A percentile compares a stretch with the other conserved stretches of the same genome.
Evolutionary conservation across 2,888 invertebrate genomes (phyloP).

Genomic region (Teleogryllus oceanicus): DNA sequence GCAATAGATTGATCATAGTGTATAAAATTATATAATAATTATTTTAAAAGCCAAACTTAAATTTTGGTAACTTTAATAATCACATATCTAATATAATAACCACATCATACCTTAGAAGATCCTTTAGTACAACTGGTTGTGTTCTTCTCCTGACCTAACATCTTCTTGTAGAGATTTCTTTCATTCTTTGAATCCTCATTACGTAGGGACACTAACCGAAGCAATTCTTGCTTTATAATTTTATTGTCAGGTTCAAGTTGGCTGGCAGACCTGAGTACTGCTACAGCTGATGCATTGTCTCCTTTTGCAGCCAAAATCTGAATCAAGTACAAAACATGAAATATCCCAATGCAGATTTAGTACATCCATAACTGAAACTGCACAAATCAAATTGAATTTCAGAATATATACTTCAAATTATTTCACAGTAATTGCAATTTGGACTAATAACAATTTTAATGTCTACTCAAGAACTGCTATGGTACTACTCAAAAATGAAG

Average conservation of each 20-base stretch:
- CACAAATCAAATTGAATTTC: neutral
- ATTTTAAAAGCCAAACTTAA: neutral
- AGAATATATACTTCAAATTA: no score
- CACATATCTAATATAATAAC: no score
- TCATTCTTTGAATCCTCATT: constrained; percentile 59
- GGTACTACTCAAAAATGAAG: no score
- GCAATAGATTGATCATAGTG: constrained; percentile 18
- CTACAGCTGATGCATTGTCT: constrained; percentile 67
- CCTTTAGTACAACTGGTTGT: constrained; percentile 40
- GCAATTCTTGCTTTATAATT: constrained; percentile 57
- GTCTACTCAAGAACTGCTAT: no score
- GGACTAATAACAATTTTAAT: no score
- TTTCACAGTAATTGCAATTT: no score
- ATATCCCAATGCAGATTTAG: neutral
- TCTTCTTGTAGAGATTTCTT: constrained; percentile 64
- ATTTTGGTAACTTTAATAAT: no score
- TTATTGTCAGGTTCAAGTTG: constrained; percentile 63
- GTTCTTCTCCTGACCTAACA: constrained; percentile 52
- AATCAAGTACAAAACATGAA: constrained; percentile 4
- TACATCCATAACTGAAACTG: neutral
- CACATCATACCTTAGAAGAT: constrained; percentile 47
- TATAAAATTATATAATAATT: neutral
- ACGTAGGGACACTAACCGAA: constrained; percentile 54
- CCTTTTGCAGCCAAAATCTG: constrained; percentile 66
- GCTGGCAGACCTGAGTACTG: constrained; percentile 60